These are phyloP conservation scores for Galbula dea DNA, from an alignment of 2,113 vertebrate genomes.

Conservation along the genomic window DNA sequence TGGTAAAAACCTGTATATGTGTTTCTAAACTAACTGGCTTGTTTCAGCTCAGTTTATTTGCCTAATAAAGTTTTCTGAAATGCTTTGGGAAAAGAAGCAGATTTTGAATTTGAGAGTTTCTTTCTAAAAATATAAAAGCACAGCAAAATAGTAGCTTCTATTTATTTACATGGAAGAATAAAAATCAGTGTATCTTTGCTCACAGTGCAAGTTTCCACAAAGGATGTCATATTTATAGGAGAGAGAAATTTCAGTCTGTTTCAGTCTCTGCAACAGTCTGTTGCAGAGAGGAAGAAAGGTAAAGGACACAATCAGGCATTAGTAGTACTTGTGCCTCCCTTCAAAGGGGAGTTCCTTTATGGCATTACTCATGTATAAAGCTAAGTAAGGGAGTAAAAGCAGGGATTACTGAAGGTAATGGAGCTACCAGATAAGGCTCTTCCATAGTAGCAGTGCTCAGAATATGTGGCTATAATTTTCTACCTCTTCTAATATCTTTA, in stretches of 20 bases:
- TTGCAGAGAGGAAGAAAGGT: background rate
- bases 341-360: background rate
- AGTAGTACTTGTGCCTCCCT: background rate
- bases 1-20: background rate
- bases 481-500: background rate
- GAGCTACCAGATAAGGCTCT: background rate
- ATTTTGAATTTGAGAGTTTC: background rate
- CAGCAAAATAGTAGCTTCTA: background rate
- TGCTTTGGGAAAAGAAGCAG: background rate
- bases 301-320: background rate
- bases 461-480: background rate
- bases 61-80: background rate
- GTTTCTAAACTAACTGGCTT: background rate
- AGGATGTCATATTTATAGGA: background rate
- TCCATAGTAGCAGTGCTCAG: background rate
- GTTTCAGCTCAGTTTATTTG: background rate
- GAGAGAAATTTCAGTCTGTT: too few relatives aligned
- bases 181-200: background rate
- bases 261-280: too few relatives aligned
- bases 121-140: background rate
- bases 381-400: background rate
- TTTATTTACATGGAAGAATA: background rate
- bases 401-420: background rate
- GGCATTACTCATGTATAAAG: background rate
- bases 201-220: background rate